Evolutionary conservation across 92 coral and sea anemone species (phyloP), one percentile per base, ranked within the genome.

Genomic region (Phenganax stokvisi): DNA sequence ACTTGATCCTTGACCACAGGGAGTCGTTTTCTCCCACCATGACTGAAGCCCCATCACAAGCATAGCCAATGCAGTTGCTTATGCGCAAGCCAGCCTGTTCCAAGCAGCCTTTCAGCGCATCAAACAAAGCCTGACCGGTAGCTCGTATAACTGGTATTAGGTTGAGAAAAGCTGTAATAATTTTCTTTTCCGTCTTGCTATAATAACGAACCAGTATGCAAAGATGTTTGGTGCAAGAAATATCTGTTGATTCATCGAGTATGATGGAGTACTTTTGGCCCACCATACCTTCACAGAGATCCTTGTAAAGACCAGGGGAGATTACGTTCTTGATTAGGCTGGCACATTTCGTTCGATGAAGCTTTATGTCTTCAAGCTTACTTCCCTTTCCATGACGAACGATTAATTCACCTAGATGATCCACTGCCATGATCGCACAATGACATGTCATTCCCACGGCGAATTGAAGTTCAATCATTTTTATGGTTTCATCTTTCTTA

Each of bases 371-470:
- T 20, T 31, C 80, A 57, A 74, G 29, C n/a, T 74, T 51, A 51
- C 80, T 74, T 51, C 62, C 62, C 29, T 74, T 74, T 51, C 60
- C 80, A 74, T 74, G 67, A 28, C 13, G 67, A 31, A 74, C 80
- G 13, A 74, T 51, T 54, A 74, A 47, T 51, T 74, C 80, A 37
- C 80, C 80, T 47, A 74, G 62, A 74, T 74, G 80, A 53, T 74
- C 80, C 10, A 74, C 54, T 10, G 80, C 62, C 60, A 17, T 31
- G 54, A 74, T 74, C n/a, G 80, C 13, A 31, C 67, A 31, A 57
- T 74, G 80, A 62, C 80, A 72, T 28, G 77, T 72, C 16, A 72
- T 54, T 20, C 51, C 77, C 16, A 72, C 77, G 47, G 77, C 77
- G 47, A 72, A 54, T 72, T 72, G 77, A 16, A 72, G 77, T 55